Percentiles rank a stretch among this genome's conserved stretches.
phyloP scores from a whole-genome alignment of 2,113 vertebrate genomes.

The Seriola dumerili region DNA sequence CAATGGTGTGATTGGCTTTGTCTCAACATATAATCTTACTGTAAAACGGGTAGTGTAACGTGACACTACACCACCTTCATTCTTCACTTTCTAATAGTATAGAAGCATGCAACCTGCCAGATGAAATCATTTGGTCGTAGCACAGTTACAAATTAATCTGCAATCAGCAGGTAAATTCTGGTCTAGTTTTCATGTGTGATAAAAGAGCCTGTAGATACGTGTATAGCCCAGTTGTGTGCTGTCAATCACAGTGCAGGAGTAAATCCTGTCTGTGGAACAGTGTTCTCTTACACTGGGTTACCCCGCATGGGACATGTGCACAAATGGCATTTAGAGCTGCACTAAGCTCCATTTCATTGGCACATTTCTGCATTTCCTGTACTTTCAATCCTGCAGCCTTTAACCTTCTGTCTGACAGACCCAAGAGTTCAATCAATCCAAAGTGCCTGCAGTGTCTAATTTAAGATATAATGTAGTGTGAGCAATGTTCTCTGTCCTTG shows the following conservation, averaged over 20 bases:
- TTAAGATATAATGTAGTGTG: slow-evolving; percentile 31
- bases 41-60: slow-evolving; percentile 55
- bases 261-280: slow-evolving; percentile 60
- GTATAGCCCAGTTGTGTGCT: slow-evolving; percentile 61
- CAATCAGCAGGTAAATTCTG: background rate
- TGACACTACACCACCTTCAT: slow-evolving; percentile 22
- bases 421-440: slow-evolving; percentile 30
- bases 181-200: slow-evolving; percentile 12
- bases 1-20: slow-evolving; percentile 11
- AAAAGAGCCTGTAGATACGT: slow-evolving; percentile 8
- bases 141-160: background rate
- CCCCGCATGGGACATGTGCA: slow-evolving; percentile 61
- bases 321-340: slow-evolving; percentile 55
- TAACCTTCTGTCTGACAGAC: slow-evolving; percentile 42
- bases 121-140: background rate
- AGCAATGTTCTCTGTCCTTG: slow-evolving; percentile 52
- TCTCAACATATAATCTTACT: slow-evolving; percentile 41
- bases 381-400: slow-evolving; percentile 46
- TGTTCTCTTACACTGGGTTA: slow-evolving; percentile 62
- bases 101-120: background rate
- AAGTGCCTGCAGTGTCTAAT: slow-evolving; percentile 43
- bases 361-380: slow-evolving; percentile 61
- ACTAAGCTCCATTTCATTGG: slow-evolving; percentile 53
- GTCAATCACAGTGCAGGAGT: slow-evolving; percentile 64
- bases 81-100: background rate